Percentiles rank a stretch among this genome's conserved stretches.
Conservation (phyloP, 2,797 vertebrate species). For the Falco cherrug region DNA sequence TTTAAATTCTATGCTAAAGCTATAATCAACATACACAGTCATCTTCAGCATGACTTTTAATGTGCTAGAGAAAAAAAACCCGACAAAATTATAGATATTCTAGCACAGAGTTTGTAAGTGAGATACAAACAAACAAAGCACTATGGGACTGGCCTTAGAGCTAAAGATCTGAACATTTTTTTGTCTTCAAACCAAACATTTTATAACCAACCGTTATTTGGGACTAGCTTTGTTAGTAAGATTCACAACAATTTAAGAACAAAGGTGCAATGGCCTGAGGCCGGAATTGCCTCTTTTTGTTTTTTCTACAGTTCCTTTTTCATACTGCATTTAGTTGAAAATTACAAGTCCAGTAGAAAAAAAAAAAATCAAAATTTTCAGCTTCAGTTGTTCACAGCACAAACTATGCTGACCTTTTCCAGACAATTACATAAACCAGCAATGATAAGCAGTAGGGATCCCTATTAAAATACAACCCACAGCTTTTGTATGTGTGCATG, state of each 20-base stretch:
- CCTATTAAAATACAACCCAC: constrained; percentile 63
- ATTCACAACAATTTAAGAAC: background rate
- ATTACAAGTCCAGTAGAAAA: background rate
- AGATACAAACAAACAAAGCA: background rate
- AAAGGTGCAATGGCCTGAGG: background rate
- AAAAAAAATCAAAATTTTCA: background rate
- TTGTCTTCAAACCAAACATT: constrained; percentile 1
- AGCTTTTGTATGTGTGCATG: constrained; percentile 33
- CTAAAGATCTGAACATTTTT: background rate
- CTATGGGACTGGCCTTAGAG: background rate
- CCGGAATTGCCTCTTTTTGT: background rate
- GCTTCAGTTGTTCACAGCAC: constrained; percentile 28
- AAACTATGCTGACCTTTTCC: constrained; percentile 66
- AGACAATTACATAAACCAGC: constrained; percentile 60
- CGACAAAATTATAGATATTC: background rate
- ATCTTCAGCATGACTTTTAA: too few species aligned
- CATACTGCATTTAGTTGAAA: background rate
- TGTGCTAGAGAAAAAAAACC: background rate
- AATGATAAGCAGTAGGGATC: constrained; percentile 64
- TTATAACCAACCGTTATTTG: background rate
- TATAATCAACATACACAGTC: background rate
- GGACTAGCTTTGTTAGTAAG: background rate
- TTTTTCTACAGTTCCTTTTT: background rate
- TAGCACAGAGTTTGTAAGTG: background rate
- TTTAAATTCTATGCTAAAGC: background rate